A percentile compares a stretch with the other conserved stretches of the same genome.
Conservation (phyloP, 1,140 invertebrate genomes). For the Prorops nasuta region DNA sequence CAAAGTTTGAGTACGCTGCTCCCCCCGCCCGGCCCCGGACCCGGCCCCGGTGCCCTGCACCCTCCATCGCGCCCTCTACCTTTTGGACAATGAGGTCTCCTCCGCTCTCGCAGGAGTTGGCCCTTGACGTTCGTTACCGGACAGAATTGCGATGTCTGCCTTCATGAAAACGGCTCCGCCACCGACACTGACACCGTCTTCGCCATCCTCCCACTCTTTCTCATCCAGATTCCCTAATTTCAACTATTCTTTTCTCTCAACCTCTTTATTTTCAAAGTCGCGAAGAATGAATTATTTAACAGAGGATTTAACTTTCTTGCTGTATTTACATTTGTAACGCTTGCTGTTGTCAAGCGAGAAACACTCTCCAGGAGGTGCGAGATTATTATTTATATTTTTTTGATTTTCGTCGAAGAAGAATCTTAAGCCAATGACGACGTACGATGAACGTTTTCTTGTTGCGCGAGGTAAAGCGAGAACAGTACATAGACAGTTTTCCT, state of each 20-base stretch:
- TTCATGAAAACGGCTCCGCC: no score
- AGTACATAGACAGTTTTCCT: constrained; percentile 5
- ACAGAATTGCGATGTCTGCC: constrained; percentile 26
- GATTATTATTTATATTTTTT: background rate
- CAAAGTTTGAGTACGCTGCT: constrained; percentile 51
- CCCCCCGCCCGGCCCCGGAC: constrained; percentile 29
- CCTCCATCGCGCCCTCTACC: constrained; percentile 29
- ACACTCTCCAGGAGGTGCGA: no score
- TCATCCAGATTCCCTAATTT: no score
- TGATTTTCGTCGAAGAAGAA: background rate
- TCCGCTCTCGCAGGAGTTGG: constrained; percentile 28
- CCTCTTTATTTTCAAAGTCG: no score
- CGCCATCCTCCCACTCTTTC: no score
- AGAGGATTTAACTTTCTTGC: no score
- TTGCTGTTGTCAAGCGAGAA: no score
- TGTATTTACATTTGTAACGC: no score
- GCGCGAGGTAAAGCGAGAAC: background rate
- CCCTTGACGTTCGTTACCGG: constrained; percentile 35
- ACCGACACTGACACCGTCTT: no score
- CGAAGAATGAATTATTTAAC: no score
- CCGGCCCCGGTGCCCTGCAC: constrained; percentile 28
- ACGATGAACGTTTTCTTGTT: no score
- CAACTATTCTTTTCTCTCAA: no score
- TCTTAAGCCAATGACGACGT: background rate
- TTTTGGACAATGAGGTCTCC: constrained; percentile 7